These are phyloP conservation scores for Rhipidura dahli DNA, from an alignment of 2,113 vertebrate species.

Conservation along the genomic window DNA sequence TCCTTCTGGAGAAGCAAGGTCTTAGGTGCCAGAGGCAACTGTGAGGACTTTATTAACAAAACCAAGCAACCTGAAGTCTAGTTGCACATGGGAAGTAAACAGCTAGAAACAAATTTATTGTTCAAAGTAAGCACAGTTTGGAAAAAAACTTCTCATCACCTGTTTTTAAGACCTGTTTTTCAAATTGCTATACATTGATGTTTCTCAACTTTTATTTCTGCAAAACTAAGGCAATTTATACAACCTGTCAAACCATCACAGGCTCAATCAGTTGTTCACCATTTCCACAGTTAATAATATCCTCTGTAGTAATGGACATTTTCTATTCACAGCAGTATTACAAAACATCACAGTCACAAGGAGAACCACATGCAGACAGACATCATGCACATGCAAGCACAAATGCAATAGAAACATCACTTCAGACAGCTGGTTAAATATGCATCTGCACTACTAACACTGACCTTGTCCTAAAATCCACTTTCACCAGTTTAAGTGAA, in stretches of 20 bases:
- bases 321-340: not conserved
- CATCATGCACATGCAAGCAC: conserved; percentile 66
- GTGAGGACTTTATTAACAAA: not conserved
- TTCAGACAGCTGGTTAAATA: conserved; percentile 62
- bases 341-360: conserved; percentile 5
- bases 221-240: not conserved
- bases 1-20: not conserved
- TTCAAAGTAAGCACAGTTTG: not conserved
- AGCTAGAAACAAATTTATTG: not conserved
- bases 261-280: not conserved
- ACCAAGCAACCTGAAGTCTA: not conserved
- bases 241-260: not conserved
- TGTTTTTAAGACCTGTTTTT: not conserved
- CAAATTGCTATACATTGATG: not conserved
- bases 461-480: conserved; percentile 75
- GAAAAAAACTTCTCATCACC: not conserved
- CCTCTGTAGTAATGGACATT: not conserved
- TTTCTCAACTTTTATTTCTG: not conserved
- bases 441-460: conserved; percentile 57
- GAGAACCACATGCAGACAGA: conserved; percentile 35
- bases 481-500: conserved; percentile 72
- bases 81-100: not conserved
- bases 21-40: not conserved
- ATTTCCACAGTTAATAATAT: not conserved
- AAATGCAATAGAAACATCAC: conserved; percentile 64